Evolutionary conservation across 2,113 vertebrate species (phyloP).

Genomic region (Euleptes europaea): DNA sequence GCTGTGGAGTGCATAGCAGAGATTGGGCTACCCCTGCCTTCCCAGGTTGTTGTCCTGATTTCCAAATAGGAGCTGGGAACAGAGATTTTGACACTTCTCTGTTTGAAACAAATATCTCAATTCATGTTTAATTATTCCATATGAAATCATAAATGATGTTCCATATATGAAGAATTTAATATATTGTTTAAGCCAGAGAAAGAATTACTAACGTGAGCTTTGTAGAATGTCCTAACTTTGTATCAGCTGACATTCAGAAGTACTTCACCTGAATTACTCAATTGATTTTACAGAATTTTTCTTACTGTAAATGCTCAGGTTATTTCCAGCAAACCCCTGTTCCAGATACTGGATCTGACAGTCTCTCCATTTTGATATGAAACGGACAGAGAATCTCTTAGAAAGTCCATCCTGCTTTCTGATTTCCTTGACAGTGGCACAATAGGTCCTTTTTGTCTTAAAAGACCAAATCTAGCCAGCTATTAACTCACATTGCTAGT

Average conservation of each 20-base stretch:
- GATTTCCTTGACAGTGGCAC: constrained; percentile 32
- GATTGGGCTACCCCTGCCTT: not conserved
- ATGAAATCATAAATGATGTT: not conserved
- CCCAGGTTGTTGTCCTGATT: no score
- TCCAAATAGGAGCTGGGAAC: not conserved
- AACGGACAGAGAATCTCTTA: constrained; percentile 33
- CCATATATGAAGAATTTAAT: not conserved
- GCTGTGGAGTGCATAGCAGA: not conserved
- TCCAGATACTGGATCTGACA: constrained; percentile 17
- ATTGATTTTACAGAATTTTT: not conserved
- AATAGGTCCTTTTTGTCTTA: constrained; percentile 46
- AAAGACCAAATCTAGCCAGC: constrained; percentile 11
- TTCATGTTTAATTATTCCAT: not conserved
- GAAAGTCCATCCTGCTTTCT: constrained; percentile 31
- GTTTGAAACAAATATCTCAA: not conserved
- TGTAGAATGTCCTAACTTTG: not conserved
- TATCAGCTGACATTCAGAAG: not conserved
- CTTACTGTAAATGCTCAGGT: not conserved
- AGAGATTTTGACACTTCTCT: not conserved
- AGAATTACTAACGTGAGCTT: not conserved
- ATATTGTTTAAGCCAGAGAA: not conserved
- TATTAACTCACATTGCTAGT: constrained; percentile 18
- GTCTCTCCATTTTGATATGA: constrained; percentile 31
- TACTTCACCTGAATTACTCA: constrained; percentile 23
- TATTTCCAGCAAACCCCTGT: not conserved